phyloP scores from a whole-genome alignment of 2,888 invertebrate species.

The Mycalesis mineus region DNA sequence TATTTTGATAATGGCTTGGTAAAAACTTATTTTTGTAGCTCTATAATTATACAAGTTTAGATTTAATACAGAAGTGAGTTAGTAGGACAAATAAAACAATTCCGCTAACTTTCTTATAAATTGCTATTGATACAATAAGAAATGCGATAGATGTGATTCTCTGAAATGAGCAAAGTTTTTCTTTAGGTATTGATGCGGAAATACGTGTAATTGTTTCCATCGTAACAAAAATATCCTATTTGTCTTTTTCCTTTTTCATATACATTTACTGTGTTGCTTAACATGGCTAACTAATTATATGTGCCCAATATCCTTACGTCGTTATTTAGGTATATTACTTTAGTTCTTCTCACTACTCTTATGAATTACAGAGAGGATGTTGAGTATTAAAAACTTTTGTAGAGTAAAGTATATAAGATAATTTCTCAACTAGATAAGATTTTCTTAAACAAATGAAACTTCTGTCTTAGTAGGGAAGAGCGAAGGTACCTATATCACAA shows the following conservation, averaged over 20 bases:
- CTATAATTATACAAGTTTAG: no score
- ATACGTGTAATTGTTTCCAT: background rate
- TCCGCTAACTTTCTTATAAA: constrained; percentile 5
- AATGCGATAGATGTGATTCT: constrained; percentile 10
- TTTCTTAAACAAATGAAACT: no score
- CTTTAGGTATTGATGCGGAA: constrained; percentile 16
- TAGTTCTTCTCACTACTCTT: no score
- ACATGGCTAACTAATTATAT: background rate
- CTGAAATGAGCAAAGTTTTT: constrained; percentile 11
- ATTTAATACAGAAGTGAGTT: background rate
- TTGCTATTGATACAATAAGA: constrained; percentile 11
- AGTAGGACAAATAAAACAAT: constrained; percentile 3
- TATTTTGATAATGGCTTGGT: no score
- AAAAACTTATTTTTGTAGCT: background rate
- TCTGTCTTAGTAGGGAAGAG: no score
- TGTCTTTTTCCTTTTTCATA: background rate
- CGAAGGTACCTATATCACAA: no score
- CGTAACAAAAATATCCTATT: constrained; percentile 21
- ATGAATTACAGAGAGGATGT: no score
- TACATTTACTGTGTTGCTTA: background rate
- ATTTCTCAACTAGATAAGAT: no score
- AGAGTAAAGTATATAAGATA: no score
- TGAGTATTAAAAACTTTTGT: no score
- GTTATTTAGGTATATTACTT: no score
- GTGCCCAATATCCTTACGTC: no score